Evolutionary conservation across 2,888 invertebrate genomes (phyloP), one percentile per base, ranked within the genome.

Genomic region (Mimachlamys varia): DNA sequence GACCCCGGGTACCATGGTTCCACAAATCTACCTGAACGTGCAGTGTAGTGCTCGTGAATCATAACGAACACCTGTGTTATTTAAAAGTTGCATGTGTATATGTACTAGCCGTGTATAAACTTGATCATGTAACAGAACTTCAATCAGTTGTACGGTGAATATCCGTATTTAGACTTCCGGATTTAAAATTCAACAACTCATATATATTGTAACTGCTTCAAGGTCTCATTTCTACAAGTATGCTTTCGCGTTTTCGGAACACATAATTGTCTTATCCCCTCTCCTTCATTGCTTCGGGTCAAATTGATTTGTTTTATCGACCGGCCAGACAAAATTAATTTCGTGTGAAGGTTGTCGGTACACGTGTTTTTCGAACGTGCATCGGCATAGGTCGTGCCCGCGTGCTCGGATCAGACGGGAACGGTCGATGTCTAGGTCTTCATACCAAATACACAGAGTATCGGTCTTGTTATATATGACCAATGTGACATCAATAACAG

Each of bases 241-340:
- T 76, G 76, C 27, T 33, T 76, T 76, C 22, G 33, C 33, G 76
- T 76, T 76, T 76, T 62, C 22, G 62, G 62, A 62, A 76, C 33
- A 76, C 76, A 76, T 76, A 76, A 62, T 62, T 62, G 22, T 22
- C n/a, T n/a, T 62, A n/a, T n/a, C 27, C 33, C 27, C 33, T 33
- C 15, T 76, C 27, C 15, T 76, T 33, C 76, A 76, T 33, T 76
- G 27, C 33, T 27, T 76, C 33, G 27, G 76, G 76, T 76, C 76
- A 76, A 76, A 76, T 76, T 76, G 76, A 76, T 76, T 76, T 76
- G 76, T 76, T 76, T 76, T 76, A 76, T 76, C 76, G 76, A 76
- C 76, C 76, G 33, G 76, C 76, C 76, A 76, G 27, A 76, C 76
- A 76, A 76, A 27, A 76, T 76, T 76, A 76, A 76, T 76, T 33